Evolutionary conservation across 2,797 vertebrate genomes (phyloP).

Genomic region (Streptopelia turtur): DNA sequence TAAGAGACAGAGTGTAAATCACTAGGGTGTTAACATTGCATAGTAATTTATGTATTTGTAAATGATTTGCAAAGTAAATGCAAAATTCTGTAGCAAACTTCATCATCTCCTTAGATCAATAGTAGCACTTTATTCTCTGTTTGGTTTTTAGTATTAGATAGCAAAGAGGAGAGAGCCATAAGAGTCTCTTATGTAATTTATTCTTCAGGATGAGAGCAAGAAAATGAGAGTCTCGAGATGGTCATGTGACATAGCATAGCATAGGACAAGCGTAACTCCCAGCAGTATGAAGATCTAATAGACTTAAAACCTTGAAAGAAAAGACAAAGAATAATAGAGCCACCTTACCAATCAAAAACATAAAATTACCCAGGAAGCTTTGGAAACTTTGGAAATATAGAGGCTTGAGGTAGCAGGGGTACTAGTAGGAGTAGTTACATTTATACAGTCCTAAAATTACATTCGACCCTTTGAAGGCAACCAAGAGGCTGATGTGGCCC

Average conservation of each 20-base stretch:
- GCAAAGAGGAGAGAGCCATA: background rate
- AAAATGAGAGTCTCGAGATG: background rate
- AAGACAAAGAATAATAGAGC: background rate
- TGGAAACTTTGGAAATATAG: background rate
- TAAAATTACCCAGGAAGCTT: background rate
- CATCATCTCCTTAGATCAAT: background rate
- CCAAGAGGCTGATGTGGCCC: too few species aligned
- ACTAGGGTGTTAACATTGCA: background rate
- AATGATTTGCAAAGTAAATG: background rate
- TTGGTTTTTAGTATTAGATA: background rate
- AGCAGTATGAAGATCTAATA: background rate
- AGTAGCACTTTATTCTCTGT: background rate
- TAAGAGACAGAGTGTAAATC: background rate
- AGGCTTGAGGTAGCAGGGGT: background rate
- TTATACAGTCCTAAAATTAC: too few species aligned
- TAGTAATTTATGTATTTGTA: background rate
- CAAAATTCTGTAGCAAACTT: background rate
- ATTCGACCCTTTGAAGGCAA: too few species aligned
- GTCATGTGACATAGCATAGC: background rate
- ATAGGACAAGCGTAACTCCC: background rate
- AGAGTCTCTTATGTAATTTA: background rate
- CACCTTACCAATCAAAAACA: background rate
- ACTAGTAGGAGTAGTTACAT: too few species aligned
- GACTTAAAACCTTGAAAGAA: background rate
- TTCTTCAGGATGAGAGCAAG: background rate